Base-by-base conservation (phyloP, 2,888 invertebrate species). In the Hermaeophaga mercurialis region DNA sequence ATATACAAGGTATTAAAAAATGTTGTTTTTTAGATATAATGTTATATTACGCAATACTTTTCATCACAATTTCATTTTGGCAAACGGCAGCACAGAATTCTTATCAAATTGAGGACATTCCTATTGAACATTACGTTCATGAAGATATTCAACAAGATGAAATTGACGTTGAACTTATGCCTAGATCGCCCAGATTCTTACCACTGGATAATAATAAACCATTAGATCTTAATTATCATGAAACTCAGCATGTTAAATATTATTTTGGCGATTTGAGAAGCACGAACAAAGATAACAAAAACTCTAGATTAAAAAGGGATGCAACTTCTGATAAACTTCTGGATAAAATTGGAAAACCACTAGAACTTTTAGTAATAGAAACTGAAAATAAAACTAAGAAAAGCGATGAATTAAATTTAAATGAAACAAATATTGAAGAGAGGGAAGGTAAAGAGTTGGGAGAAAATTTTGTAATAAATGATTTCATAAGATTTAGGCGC, bases 401-500 rank as follows among this genome's bases (percentile, higher is more conserved):
- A 22, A 22, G 6, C 22, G 22, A 3, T 6, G 3, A 3, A 43
- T 64, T 4, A 26, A 63, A 58, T 31, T 44, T 56, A 9, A 57
- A 55, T 12, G 52, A 60, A 26, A 39, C 6, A 44, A 41, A 18
- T 56, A 39, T 44, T 9, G 18, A 46, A 8, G 34, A 47, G 8
- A 33, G 5, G 33, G 6, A 33, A 24, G 17, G 14, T 1, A 33
- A 17, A 8, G 18, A 19, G 5, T 9, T 34, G 6, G 31, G 15
- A 1, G 28, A 47, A 7, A 58, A 64, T 34, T 26, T 70, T 17
- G 52, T 56, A 14, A 75, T 75, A 36, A 75, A 75, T 59, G 75
- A 76, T 68, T 75, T 75, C 56, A 73, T 76, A 31, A 64, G 75
- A 45, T 76, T 75, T 54, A 71, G 68, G 54, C 64, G 76, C 12